Base-by-base conservation (phyloP, 1,140 invertebrate species). In the Ceratosolen solmsi region DNA sequence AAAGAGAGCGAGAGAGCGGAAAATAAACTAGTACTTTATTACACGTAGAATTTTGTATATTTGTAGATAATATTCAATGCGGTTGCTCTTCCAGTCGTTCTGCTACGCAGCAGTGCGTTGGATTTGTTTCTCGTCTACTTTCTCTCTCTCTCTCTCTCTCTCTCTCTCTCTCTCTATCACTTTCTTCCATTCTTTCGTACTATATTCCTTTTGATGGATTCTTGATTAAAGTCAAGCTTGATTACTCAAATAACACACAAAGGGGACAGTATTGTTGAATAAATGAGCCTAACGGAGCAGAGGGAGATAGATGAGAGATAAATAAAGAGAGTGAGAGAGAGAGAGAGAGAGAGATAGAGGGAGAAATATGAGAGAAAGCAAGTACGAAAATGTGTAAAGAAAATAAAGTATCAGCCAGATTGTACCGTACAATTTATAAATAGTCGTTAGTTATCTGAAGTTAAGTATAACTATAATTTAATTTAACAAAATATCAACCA, bases 381-480 rank as follows among this genome's bases (percentile, higher is more conserved):
- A 68, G 63, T 17, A 20, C 63, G 63, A 56, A n/a, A 83, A 65
- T 73, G 80, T 84, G 79, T 84, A 83, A 82, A 74, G 63, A 58
- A 72, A 80, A 78, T 63, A 46, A 82, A 80, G 58, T 54, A 78
- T 80, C 56, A 82, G 81, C 80, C 75, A 79, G 82, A 86, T 87
- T 80, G 85, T 86, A 87, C 84, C 85, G 80, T 85, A 83, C 85
- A 87, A 87, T 90, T 88, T 90, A 89, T 89, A 87, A 89, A 89
- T 90, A 90, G 86, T 88, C 85, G 76, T 88, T 87, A 86, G 84
- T 84, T 86, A 88, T 86, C 86, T 82, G 77, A 86, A 85, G 83
- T 81, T 80, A 87, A 89, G 85, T 80, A 86, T 89, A 87, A 83
- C 71, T 85, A 83, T 89, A 88, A 90, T 89, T 91, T 89, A 90